phyloP scores from a whole-genome alignment of 1,140 invertebrate genomes.

The Brachionus calyciflorus region DNA sequence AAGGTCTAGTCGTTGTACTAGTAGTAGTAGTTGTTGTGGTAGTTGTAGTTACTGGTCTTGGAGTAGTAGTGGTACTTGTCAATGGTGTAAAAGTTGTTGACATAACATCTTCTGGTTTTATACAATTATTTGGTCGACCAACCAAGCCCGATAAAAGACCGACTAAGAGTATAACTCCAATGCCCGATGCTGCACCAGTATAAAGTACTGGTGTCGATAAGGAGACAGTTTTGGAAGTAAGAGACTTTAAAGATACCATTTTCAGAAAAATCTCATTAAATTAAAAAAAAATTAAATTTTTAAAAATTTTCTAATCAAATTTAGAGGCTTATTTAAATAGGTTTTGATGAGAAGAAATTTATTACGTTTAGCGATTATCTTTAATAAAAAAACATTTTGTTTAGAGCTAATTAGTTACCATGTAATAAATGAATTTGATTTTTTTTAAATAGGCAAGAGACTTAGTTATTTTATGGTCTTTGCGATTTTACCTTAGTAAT shows the following conservation, averaged over 20 bases:
- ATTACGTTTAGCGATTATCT: slow-evolving; percentile 7
- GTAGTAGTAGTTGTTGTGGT: neutral
- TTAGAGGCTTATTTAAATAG: neutral
- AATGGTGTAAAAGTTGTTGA: neutral
- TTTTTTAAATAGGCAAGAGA: no score
- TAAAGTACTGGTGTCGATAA: neutral
- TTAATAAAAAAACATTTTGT: neutral
- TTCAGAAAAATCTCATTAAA: neutral
- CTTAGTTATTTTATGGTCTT: no score
- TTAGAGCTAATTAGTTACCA: no score
- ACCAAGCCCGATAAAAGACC: slow-evolving; percentile 35
- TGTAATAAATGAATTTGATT: no score
- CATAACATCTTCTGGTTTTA: neutral
- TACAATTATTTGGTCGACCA: slow-evolving; percentile 32
- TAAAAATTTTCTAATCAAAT: neutral
- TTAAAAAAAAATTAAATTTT: neutral
- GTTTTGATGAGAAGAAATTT: neutral
- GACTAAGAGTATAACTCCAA: neutral
- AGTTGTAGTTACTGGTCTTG: neutral
- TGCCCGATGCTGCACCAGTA: neutral
- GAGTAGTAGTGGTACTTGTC: neutral
- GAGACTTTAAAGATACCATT: neutral
- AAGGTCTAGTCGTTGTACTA: neutral
- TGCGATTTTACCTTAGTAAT: no score
- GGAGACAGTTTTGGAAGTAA: neutral